Percentiles rank a stretch among this genome's conserved stretches.
phyloP scores from a whole-genome alignment of 2,797 vertebrate species.

The Cuculus canorus region DNA sequence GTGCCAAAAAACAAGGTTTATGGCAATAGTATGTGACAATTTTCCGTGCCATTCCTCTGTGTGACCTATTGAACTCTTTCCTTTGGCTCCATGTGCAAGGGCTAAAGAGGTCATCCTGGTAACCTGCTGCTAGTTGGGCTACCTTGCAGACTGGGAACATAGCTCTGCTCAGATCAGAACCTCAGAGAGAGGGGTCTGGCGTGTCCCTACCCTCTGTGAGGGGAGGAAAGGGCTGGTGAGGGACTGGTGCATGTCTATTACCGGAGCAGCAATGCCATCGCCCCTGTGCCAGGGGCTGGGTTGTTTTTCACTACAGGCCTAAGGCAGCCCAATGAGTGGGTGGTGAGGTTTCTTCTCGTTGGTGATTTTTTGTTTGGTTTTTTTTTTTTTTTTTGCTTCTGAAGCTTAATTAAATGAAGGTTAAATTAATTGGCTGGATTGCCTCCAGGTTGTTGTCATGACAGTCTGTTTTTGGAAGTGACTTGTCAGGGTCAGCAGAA shows the following conservation, averaged over 20 bases:
- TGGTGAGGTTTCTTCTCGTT: background rate
- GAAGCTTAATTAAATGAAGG: too few relatives aligned
- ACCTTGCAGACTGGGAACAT: accelerated
- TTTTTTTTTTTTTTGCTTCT: background rate
- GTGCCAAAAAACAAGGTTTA: background rate
- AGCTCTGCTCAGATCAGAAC: background rate
- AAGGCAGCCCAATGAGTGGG: background rate
- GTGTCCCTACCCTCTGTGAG: background rate
- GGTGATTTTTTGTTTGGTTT: background rate
- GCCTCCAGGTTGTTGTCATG: constrained; percentile 70
- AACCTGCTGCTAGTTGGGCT: background rate
- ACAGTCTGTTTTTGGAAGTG: constrained; percentile 57
- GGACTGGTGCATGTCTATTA: accelerated
- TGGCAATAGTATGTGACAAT: background rate
- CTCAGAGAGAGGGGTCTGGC: background rate
- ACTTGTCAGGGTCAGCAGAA: constrained; percentile 30
- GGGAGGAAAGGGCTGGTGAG: accelerated
- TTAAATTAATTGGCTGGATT: constrained; percentile 61
- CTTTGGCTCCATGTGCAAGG: background rate
- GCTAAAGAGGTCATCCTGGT: too few relatives aligned
- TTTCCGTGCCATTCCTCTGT: background rate
- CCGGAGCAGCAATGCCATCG: background rate
- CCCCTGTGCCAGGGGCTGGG: background rate
- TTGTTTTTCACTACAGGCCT: background rate
- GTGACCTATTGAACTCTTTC: background rate